phyloP scores from a whole-genome alignment of 1,140 invertebrate genomes.

The Brachionus rubens region DNA sequence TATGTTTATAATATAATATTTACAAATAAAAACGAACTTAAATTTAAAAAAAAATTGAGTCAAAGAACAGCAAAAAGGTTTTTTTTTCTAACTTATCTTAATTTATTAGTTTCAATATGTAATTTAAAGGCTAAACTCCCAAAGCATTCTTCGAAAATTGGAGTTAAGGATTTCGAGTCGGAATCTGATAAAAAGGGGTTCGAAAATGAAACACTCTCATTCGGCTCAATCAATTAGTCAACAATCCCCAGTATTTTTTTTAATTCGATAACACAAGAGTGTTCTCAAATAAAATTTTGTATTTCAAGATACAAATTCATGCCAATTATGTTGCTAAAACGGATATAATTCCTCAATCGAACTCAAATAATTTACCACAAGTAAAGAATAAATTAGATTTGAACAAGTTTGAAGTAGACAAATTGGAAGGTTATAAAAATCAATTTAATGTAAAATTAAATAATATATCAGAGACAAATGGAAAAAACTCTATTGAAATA shows the following conservation, averaged over 20 bases:
- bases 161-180: background rate
- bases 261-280: background rate
- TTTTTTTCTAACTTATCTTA: no score
- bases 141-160: background rate
- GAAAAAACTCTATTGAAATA: background rate
- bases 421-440: background rate
- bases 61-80: no score
- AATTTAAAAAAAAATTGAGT: background rate
- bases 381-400: background rate
- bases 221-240: background rate
- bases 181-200: background rate
- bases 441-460: background rate
- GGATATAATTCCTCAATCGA: background rate
- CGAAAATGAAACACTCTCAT: background rate
- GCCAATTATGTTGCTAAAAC: background rate
- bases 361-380: background rate
- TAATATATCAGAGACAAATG: background rate
- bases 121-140: no score
- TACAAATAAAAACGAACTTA: background rate
- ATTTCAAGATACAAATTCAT: constrained; percentile 16
- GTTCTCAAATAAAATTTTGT: background rate
- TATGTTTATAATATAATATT: background rate
- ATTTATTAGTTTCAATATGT: no score
- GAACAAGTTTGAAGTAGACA: background rate
- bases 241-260: background rate